These are phyloP conservation scores for Epizoanthus stellaris DNA, from an alignment of 92 coral and sea anemone species.

Conservation along the genomic window DNA sequence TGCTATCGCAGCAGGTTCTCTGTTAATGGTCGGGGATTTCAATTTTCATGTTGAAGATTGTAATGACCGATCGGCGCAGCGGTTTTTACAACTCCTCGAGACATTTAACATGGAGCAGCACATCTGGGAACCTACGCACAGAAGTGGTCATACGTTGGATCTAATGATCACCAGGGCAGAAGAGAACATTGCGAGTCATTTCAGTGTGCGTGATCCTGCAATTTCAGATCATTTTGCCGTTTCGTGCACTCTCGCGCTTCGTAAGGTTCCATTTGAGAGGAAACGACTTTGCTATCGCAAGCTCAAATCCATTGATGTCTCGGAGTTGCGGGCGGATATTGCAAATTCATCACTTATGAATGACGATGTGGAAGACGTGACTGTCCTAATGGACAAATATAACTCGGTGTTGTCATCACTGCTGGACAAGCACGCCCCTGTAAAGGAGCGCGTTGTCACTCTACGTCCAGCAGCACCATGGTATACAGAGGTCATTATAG, in stretches of 20 bases:
- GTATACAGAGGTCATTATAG: constrained; percentile 38
- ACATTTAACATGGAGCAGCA: constrained; percentile 17
- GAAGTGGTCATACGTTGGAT: constrained; percentile 56
- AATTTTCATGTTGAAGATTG: too few relatives aligned
- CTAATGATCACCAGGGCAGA: constrained; percentile 60
- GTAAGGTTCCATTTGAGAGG: constrained; percentile 47
- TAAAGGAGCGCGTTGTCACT: constrained; percentile 37
- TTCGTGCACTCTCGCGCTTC: constrained; percentile 37
- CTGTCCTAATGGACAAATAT: background rate
- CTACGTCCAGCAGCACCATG: constrained; percentile 47
- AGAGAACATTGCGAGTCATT: constrained; percentile 37
- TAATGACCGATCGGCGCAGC: constrained; percentile 16
- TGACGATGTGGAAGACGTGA: constrained; percentile 29
- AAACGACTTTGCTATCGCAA: constrained; percentile 48
- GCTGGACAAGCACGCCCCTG: constrained; percentile 63
- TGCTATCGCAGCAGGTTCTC: too few relatives aligned
- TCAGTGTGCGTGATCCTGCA: constrained; percentile 51
- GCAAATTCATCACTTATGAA: constrained; percentile 27
- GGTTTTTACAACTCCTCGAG: constrained; percentile 9
- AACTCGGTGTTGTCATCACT: constrained; percentile 19
- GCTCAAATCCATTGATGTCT: constrained; percentile 50
- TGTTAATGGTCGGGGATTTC: background rate
- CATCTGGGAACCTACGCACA: constrained; percentile 17
- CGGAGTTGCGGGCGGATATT: constrained; percentile 44
- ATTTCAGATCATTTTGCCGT: constrained; percentile 62